These are phyloP conservation scores for Drosophila rubida DNA, from an alignment of 2,888 invertebrate species.

Conservation along the genomic window DNA sequence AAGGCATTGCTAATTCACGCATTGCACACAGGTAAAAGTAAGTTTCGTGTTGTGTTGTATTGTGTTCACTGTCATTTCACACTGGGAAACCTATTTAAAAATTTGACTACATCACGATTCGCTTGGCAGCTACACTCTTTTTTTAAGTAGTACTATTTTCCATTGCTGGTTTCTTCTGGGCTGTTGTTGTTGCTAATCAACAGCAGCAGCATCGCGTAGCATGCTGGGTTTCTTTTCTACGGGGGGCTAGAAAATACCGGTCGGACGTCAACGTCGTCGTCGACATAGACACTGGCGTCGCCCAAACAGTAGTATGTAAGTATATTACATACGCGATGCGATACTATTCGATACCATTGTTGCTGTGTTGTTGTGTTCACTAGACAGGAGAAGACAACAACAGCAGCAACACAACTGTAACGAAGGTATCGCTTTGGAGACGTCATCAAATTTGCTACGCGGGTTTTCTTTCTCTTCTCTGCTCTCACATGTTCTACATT, in stretches of 20 bases:
- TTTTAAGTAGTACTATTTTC: constrained; percentile 17
- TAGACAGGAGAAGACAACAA: constrained; percentile 38
- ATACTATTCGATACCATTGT: constrained; percentile 46
- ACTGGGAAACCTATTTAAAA: constrained; percentile 46
- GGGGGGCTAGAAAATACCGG: constrained; percentile 58
- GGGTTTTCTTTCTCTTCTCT: constrained; percentile 71
- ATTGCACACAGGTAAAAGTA: constrained; percentile 49
- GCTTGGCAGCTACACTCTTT: constrained; percentile 43
- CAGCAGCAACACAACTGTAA: constrained; percentile 5
- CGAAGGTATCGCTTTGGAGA: constrained; percentile 60
- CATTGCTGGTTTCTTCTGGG: constrained; percentile 50
- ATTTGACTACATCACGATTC: constrained; percentile 58
- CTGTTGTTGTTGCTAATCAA: constrained; percentile 47
- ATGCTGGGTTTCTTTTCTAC: constrained; percentile 39
- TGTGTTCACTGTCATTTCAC: constrained; percentile 43
- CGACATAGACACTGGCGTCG: constrained; percentile 31
- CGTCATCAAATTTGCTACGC: constrained; percentile 76
- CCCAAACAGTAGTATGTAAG: constrained; percentile 46
- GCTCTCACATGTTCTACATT: constrained; percentile 67
- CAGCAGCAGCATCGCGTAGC: constrained; percentile 48
- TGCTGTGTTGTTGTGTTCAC: constrained; percentile 32
- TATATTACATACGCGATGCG: constrained; percentile 36
- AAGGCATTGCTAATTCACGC: constrained; percentile 32
- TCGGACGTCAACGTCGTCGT: constrained; percentile 25
- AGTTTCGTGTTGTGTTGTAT: constrained; percentile 12